Evolutionary conservation across 2,797 vertebrate species (phyloP).

Genomic region (Percopsis omiscomaycus): DNA sequence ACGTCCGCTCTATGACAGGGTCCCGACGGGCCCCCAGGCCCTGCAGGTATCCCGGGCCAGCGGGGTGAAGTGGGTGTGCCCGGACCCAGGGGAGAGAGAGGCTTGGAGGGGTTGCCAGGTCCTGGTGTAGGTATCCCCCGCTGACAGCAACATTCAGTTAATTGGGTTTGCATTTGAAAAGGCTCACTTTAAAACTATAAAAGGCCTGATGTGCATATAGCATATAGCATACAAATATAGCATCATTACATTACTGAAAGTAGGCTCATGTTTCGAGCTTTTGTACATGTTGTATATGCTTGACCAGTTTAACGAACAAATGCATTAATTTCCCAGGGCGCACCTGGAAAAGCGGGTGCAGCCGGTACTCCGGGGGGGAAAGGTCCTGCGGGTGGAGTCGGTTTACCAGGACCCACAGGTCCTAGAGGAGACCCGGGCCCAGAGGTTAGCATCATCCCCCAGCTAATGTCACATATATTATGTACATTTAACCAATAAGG

Average conservation of each 20-base stretch:
- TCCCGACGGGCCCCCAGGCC: conserved; percentile 81
- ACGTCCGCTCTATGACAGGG: conserved; percentile 75
- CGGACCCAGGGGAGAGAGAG: conserved; percentile 90
- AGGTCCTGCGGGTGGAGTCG: conserved; percentile 86
- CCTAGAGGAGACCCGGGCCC: conserved; percentile 89
- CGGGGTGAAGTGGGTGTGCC: conserved; percentile 88
- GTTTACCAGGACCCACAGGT: conserved; percentile 86
- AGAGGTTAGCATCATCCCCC: conserved; percentile 76
- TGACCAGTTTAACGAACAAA: background rate
- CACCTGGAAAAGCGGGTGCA: conserved; percentile 88
- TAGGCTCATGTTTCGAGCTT: background rate
- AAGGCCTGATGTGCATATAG: too few species aligned
- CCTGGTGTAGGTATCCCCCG: conserved; percentile 81
- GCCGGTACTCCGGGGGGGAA: conserved; percentile 83
- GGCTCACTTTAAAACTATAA: too few species aligned
- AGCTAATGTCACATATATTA: background rate
- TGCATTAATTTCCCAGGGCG: conserved; percentile 76
- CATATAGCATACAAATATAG: too few species aligned
- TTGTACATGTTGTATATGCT: background rate
- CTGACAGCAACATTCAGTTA: background rate
- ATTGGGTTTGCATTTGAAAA: too few species aligned
- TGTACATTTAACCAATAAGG: background rate
- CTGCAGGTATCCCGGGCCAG: conserved; percentile 79
- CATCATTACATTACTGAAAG: too few species aligned
- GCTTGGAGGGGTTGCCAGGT: conserved; percentile 89